Evolutionary conservation across 2,797 vertebrate species (phyloP).

Genomic region (Rhyacichthys aspro): DNA sequence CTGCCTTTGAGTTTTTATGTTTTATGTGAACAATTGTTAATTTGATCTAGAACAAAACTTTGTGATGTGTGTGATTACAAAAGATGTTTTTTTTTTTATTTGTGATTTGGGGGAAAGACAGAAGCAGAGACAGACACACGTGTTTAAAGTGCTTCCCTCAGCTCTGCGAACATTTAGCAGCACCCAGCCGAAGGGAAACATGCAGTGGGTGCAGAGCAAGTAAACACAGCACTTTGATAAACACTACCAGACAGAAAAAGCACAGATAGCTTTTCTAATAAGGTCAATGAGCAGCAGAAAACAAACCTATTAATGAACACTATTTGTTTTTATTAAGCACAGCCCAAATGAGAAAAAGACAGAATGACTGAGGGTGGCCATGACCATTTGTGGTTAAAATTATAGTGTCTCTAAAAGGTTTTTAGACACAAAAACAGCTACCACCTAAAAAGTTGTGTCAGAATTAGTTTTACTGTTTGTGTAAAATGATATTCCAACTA

Average conservation of each 20-base stretch:
- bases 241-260: slow-evolving; percentile 18
- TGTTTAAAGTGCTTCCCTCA: slow-evolving; percentile 23
- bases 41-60: slow-evolving; percentile 20
- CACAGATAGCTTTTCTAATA: slow-evolving; percentile 13
- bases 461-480: too few relatives aligned
- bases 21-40: neutral
- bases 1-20: neutral
- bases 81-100: slow-evolving; percentile 1
- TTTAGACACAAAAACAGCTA: too few relatives aligned
- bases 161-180: slow-evolving; percentile 24
- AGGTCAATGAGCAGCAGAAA: slow-evolving; percentile 8
- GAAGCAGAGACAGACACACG: slow-evolving; percentile 8
- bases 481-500: too few relatives aligned
- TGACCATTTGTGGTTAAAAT: too few relatives aligned
- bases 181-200: slow-evolving; percentile 13
- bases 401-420: too few relatives aligned
- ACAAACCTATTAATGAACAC: slow-evolving; percentile 2
- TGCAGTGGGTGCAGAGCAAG: slow-evolving; percentile 14
- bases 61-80: slow-evolving; percentile 20
- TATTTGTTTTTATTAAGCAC: neutral
- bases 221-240: slow-evolving; percentile 38
- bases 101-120: slow-evolving; percentile 18
- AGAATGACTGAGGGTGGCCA: too few relatives aligned
- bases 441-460: neutral
- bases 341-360: neutral